Evolutionary conservation across 2,113 vertebrate species (phyloP), one percentile per base, ranked within the genome.

Genomic region (Cyanoderma ruficeps): DNA sequence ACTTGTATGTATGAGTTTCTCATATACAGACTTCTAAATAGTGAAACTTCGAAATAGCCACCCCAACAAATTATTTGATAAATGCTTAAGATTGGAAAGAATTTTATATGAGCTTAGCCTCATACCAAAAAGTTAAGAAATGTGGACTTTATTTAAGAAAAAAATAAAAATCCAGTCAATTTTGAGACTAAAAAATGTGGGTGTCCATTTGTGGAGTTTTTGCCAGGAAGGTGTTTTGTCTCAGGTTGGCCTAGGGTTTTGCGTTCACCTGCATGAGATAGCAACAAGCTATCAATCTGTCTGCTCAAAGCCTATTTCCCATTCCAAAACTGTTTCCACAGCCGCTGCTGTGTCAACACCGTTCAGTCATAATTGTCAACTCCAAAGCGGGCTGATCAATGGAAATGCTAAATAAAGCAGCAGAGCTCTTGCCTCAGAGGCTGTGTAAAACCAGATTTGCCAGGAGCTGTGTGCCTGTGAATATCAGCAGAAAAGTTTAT

Each of bases 401-500:
- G 80, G 64, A 93, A 92, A 83, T 56, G 47, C 86, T 93, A 96
- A 94, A 95, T 81, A 93, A 92, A 97, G 71, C 76, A 83, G 42
- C 27, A 21, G 68, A 70, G 44, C 60, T 90, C 56, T 90, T 92
- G 53, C 64, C 83, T 95, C 64, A 18, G 80, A 93, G 68, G 71
- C 60, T 87, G 56, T 35, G 35, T 55, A 77, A 90, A 90, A 52
- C 21, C 64, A 77, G 50, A 80, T 78, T 63, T 70, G 47, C 39
- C 19, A 18, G 46, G 55, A 70, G 47, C 7, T 81, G 56, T 4
- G 5, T 80, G 50, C 70, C 72, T 86, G 75, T 3, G 14, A 70
- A 39, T 1, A 3, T 35, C 63, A 67, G 68, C 78, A 74, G 64
- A 44, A 83, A 35, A 21, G 35, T 57, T 90, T 47, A 4, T 49